A percentile compares a stretch with the other conserved stretches of the same genome.
Evolutionary conservation across 2,113 vertebrate species (phyloP).

Genomic region (Gobiocypris rarus): DNA sequence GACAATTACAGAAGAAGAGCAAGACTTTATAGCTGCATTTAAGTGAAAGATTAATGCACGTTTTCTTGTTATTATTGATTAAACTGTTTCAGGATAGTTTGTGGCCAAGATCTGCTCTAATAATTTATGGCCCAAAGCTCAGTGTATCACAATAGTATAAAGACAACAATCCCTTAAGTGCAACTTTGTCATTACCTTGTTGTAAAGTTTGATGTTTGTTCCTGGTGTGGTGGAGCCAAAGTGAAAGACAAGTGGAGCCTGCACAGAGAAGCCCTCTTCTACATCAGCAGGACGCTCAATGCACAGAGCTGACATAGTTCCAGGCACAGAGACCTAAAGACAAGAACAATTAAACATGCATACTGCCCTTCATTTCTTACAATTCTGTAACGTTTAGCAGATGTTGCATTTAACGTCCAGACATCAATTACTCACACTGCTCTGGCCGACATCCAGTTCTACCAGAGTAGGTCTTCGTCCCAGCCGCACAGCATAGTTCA

Average conservation of each 20-base stretch:
- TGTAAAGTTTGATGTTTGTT: constrained; percentile 98
- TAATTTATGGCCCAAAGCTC: neutral
- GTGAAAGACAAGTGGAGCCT: constrained; percentile 97
- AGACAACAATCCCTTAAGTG: neutral
- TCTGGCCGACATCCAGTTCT: constrained; percentile 96
- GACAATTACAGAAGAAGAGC: neutral
- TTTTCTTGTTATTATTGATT: neutral
- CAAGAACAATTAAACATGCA: neutral
- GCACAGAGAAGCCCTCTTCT: constrained; percentile 96
- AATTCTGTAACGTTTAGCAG: neutral
- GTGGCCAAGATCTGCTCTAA: neutral
- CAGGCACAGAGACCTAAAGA: constrained; percentile 87
- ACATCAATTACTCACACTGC: constrained; percentile 75
- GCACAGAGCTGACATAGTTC: constrained; percentile 92
- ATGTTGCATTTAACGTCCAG: neutral
- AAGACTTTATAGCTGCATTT: neutral
- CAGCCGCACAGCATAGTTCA: constrained; percentile 93
- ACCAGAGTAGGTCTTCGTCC: constrained; percentile 95
- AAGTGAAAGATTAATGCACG: neutral
- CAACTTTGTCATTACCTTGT: constrained; percentile 78
- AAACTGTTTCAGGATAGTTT: constrained; percentile 2
- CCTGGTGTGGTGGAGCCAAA: constrained; percentile 97
- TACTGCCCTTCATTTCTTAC: neutral
- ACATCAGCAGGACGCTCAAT: constrained; percentile 95
- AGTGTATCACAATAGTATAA: neutral